Conservation (phyloP, 2,797 vertebrate species). For the Peromyscus nudipes region DNA sequence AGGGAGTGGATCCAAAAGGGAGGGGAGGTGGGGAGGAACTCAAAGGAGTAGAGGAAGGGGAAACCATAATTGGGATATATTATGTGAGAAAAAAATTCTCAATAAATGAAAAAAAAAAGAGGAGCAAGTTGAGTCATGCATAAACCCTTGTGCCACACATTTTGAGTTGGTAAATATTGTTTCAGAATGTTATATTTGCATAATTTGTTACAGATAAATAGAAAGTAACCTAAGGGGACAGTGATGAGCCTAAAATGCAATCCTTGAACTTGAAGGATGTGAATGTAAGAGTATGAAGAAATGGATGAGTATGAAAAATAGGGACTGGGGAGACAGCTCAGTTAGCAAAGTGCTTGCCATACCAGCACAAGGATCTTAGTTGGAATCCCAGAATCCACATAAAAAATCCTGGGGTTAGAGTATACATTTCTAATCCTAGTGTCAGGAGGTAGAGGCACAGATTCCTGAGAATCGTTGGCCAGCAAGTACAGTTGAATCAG, state of each 20-base stretch:
- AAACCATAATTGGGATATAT: background rate
- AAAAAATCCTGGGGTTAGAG: background rate
- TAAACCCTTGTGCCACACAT: background rate
- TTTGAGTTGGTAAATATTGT: background rate
- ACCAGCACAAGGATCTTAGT: background rate
- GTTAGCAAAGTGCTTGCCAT: background rate
- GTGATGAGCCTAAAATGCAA: background rate
- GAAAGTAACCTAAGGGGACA: background rate
- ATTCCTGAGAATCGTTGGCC: background rate
- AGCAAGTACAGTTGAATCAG: background rate
- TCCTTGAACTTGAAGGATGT: background rate
- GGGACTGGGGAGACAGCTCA: background rate
- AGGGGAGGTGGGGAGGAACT: too few species aligned
- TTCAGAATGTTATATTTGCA: background rate
- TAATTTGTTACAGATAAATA: background rate
- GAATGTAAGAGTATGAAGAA: constrained; percentile 14
- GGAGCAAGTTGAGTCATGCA: background rate
- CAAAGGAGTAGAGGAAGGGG: background rate
- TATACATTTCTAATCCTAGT: background rate
- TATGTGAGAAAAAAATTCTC: background rate
- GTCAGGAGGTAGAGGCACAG: background rate
- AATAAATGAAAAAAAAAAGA: background rate
- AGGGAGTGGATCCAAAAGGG: background rate
- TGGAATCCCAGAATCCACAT: background rate
- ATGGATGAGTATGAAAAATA: background rate